Percentiles rank a stretch among this genome's conserved stretches.
Evolutionary conservation across 2,888 invertebrate species (phyloP).

Genomic region (Pemphredon lugubris): DNA sequence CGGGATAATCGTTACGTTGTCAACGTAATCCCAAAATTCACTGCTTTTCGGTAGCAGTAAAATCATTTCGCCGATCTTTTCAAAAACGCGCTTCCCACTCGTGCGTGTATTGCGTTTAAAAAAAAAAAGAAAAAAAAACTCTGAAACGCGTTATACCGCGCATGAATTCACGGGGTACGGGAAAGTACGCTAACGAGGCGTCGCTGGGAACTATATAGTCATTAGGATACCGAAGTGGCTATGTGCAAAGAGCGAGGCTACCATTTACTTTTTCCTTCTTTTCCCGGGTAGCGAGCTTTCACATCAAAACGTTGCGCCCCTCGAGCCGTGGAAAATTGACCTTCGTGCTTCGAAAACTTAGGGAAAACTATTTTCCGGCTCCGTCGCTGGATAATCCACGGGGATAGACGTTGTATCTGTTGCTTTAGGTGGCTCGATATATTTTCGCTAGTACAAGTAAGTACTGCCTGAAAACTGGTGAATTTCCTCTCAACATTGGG

Average conservation of each 20-base stretch:
- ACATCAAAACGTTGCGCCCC: background rate
- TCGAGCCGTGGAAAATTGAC: conserved; percentile 10
- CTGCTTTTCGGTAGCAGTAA: too few relatives aligned
- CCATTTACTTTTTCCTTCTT: background rate
- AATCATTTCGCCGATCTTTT: too few relatives aligned
- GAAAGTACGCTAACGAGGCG: conserved; percentile 12
- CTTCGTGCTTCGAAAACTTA: background rate
- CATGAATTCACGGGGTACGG: background rate
- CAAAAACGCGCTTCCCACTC: background rate
- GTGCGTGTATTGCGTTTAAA: too few relatives aligned
- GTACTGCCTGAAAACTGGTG: too few relatives aligned
- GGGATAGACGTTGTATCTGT: too few relatives aligned
- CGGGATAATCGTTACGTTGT: too few relatives aligned
- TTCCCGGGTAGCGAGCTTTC: too few relatives aligned
- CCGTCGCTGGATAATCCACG: background rate
- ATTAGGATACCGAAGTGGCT: conserved; percentile 6
- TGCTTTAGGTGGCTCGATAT: too few relatives aligned
- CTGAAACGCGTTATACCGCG: conserved; percentile 1
- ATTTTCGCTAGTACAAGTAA: too few relatives aligned
- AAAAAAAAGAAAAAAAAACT: too few relatives aligned
- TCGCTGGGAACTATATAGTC: conserved; percentile 6
- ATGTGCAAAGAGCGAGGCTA: background rate
- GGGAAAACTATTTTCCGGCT: background rate
- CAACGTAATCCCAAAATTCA: too few relatives aligned
- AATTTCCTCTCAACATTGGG: too few relatives aligned